Evolutionary conservation across 2,113 vertebrate genomes (phyloP), one percentile per base, ranked within the genome.

Genomic region (Muscicapa adusta): DNA sequence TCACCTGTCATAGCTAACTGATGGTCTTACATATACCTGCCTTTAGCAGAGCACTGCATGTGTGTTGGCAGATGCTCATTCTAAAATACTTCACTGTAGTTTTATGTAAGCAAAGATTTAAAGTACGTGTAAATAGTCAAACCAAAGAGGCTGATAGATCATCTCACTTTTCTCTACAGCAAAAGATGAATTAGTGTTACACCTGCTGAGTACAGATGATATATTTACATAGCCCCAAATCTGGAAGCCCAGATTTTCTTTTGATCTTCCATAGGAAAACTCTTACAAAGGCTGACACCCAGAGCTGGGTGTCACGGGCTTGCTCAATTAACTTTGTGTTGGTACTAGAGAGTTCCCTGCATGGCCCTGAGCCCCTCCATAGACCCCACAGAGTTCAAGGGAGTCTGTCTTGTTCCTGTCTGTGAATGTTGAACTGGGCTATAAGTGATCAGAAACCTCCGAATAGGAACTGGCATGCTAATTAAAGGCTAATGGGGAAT

Each of bases 1-100:
- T 97, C 33, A 71, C 85, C 96, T 96, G 94, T 92, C 88, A 94
- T 18, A 86, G 89, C 76, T 89, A 76, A 94, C 48, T 92, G 92
- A 95, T 92, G 89, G 80, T 95, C 74, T 92, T 88, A 47, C 65
- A 38, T 42, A 43, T 54, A 87, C 85, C 80, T 95, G 92, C 91
- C 67, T 94, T 95, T 36, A 82, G 83, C 72, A 77, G 80, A 88
- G 34, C 73, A 61, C 36, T 80, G 60, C 42, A 40, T 70, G 57
- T 63, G 36, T 56, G 43, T 88, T 95, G 92, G 85, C 85, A 93
- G 88, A 77, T 89, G 71, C 61, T 88, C 40, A 43, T 78, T 96
- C 96, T 88, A 34, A 85, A 96, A 92, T 91, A 81, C n/a, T 88
- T 85, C 48, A 60, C 58, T 91, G 61, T 56, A 82, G 18, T 96